Evolutionary conservation across 2,888 invertebrate genomes (phyloP).

Genomic region (Megalurothrips usitatus): DNA sequence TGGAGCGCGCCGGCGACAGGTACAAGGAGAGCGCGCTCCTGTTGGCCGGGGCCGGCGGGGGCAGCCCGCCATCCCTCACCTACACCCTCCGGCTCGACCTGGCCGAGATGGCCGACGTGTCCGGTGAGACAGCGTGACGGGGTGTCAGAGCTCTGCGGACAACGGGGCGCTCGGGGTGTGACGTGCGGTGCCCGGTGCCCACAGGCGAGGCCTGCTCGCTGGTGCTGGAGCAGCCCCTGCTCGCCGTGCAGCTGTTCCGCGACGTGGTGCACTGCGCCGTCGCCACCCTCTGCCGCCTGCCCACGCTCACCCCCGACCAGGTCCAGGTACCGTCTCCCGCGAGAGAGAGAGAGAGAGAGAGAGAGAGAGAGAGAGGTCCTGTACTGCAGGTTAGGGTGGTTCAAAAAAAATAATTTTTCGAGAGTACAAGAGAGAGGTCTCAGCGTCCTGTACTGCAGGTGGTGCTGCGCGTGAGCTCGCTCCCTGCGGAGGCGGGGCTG

Average conservation of each 20-base stretch:
- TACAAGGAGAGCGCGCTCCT: neutral
- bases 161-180: neutral
- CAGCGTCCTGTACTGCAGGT: neutral
- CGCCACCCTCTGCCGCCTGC: neutral
- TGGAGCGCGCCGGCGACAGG: neutral
- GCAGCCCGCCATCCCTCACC: neutral
- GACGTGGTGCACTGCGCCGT: neutral
- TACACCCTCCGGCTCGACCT: neutral
- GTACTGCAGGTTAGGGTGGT: no score
- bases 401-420: no score
- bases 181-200: neutral
- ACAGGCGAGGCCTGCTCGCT: neutral
- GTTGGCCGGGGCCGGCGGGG: neutral
- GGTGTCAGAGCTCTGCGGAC: neutral
- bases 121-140: neutral
- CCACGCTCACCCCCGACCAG: neutral
- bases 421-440: no score
- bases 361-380: no score
- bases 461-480: neutral
- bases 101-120: neutral
- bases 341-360: no score
- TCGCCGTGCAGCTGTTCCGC: neutral
- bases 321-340: neutral
- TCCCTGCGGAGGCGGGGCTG: neutral
- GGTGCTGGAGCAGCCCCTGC: neutral